A percentile compares a stretch with the other conserved stretches of the same genome.
Evolutionary conservation across 1,140 invertebrate species (phyloP).

Genomic region (Scaptomyza hsui): DNA sequence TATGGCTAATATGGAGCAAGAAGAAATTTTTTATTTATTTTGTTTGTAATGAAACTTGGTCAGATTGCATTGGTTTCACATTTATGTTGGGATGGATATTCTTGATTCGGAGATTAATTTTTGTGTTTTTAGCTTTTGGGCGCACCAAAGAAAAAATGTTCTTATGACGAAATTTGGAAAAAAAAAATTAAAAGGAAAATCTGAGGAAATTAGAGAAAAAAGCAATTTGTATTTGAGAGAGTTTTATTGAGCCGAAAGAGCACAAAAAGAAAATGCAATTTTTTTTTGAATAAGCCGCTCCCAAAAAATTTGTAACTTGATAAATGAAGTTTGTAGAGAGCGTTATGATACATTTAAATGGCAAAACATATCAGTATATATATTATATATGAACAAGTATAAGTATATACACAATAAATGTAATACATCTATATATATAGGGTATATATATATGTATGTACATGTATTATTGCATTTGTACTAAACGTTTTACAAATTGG

Average conservation of each 20-base stretch:
- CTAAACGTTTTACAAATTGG: conserved; percentile 83
- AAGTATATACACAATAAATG: conserved; percentile 45
- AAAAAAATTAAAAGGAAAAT: background rate
- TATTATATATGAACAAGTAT: conserved; percentile 52
- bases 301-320: conserved; percentile 31
- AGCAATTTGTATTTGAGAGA: conserved; percentile 45
- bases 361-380: conserved; percentile 80
- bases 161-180: conserved; percentile 60
- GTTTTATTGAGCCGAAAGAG: conserved; percentile 43
- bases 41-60: conserved; percentile 63
- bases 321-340: conserved; percentile 48
- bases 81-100: conserved; percentile 51
- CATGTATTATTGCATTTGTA: conserved; percentile 78
- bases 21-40: conserved; percentile 26
- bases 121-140: conserved; percentile 53
- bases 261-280: conserved; percentile 36
- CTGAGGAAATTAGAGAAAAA: conserved; percentile 17
- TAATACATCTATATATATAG: conserved; percentile 51
- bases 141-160: conserved; percentile 55
- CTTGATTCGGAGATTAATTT: conserved; percentile 25
- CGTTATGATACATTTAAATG: conserved; percentile 73
- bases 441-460: conserved; percentile 53
- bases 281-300: conserved; percentile 51
- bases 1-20: conserved; percentile 20
- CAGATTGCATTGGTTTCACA: conserved; percentile 74